These are phyloP conservation scores for Myotis yumanensis DNA, from an alignment of 2,113 vertebrate genomes.

Conservation along the genomic window DNA sequence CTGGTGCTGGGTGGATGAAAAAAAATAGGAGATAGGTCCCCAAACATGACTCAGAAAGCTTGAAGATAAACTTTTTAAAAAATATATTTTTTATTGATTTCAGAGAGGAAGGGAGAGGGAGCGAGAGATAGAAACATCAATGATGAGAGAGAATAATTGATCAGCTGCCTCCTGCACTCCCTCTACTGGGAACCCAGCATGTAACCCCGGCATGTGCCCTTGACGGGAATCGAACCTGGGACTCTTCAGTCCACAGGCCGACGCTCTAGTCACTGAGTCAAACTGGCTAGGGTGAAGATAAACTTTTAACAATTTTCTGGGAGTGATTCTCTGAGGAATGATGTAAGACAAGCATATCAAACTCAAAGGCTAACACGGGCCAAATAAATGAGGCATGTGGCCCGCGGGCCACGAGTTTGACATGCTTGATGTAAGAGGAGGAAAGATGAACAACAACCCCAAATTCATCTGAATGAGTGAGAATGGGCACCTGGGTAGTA, in stretches of 20 bases:
- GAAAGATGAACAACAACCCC: neutral
- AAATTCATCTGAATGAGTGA: neutral
- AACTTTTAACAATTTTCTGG: neutral
- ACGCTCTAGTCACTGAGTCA: too few relatives aligned
- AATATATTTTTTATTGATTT: too few relatives aligned
- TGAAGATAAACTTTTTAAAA: neutral
- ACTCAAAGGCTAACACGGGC: too few relatives aligned
- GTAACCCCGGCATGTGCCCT: too few relatives aligned
- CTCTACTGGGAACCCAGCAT: too few relatives aligned
- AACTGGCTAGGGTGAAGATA: neutral
- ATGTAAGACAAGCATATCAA: neutral
- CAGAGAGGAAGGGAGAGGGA: too few relatives aligned
- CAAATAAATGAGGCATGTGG: too few relatives aligned
- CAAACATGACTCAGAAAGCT: neutral
- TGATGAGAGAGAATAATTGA: too few relatives aligned
- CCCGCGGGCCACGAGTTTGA: accelerated
- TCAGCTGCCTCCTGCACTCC: too few relatives aligned
- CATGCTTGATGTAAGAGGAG: neutral
- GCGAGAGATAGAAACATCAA: too few relatives aligned
- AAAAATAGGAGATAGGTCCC: neutral
- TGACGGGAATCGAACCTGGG: too few relatives aligned
- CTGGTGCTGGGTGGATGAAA: neutral
- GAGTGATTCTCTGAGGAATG: neutral
- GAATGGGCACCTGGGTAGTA: neutral
- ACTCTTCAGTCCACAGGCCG: too few relatives aligned